Conservation (phyloP, 1,140 invertebrate species). For the Zeugodacus cucurbitae region DNA sequence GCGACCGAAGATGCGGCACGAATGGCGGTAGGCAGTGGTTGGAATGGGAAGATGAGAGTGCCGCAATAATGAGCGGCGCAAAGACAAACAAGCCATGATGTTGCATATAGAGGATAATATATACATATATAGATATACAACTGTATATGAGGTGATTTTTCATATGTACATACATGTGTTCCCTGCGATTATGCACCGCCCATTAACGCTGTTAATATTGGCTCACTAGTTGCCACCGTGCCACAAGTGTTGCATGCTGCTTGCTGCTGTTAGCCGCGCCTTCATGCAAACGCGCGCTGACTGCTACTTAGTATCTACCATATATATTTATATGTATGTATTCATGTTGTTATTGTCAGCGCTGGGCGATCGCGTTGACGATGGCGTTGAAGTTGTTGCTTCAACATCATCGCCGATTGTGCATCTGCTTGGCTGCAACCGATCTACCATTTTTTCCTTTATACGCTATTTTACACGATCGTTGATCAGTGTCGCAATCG, state of each 20-base stretch:
- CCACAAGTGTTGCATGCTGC: not conserved
- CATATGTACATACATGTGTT: not conserved
- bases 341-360: not conserved
- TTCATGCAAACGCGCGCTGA: not conserved
- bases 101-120: not conserved
- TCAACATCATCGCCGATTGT: not conserved
- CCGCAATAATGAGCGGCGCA: not conserved
- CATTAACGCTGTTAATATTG: not conserved
- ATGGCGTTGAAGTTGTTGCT: constrained; percentile 27
- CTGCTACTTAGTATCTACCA: not conserved
- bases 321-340: not conserved
- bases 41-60: not conserved
- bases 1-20: not conserved
- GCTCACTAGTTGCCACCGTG: not conserved
- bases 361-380: constrained; percentile 8
- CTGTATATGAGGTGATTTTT: not conserved
- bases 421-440: not conserved
- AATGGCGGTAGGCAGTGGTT: not conserved
- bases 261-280: not conserved
- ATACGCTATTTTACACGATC: constrained; percentile 26
- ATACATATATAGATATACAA: not conserved
- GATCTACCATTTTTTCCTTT: not conserved
- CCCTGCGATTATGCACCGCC: not conserved
- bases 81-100: not conserved
- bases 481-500: not conserved